phyloP scores from a whole-genome alignment of 2,888 invertebrate species.

The Campoplex capitator region DNA sequence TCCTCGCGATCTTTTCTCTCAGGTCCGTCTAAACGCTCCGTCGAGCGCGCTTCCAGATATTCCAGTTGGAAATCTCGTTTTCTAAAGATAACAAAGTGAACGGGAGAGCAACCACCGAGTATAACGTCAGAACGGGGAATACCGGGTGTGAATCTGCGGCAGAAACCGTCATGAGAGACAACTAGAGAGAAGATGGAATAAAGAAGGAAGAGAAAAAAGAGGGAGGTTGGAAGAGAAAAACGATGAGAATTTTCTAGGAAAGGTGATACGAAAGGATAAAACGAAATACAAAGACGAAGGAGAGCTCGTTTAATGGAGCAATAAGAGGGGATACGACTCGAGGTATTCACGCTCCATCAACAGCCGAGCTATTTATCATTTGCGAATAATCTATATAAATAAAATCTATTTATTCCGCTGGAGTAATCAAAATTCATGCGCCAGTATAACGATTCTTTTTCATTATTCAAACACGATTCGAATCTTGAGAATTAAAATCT shows the following conservation, averaged over 20 bases:
- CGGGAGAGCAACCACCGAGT: constrained; percentile 40
- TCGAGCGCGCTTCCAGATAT: constrained; percentile 60
- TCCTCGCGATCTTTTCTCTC: constrained; percentile 38
- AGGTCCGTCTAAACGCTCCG: constrained; percentile 51
- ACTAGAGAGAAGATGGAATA: constrained; percentile 4
- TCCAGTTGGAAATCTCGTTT: constrained; percentile 68
- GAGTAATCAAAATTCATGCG: background rate
- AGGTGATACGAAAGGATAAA: constrained; percentile 40
- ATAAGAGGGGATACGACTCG: constrained; percentile 36
- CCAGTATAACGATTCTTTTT: background rate
- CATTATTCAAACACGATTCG: background rate
- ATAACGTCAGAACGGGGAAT: constrained; percentile 30
- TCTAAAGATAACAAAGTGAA: constrained; percentile 68
- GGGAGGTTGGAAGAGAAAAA: background rate
- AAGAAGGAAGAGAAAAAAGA: background rate
- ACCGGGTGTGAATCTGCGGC: constrained; percentile 31
- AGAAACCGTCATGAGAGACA: constrained; percentile 22
- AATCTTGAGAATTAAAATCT: background rate
- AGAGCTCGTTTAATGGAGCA: constrained; percentile 40
- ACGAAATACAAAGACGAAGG: constrained; percentile 46
- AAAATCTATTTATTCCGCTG: background rate
- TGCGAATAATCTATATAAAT: constrained; percentile 4
- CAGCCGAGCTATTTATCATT: constrained; percentile 32
- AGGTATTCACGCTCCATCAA: constrained; percentile 41
- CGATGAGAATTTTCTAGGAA: constrained; percentile 21